Evolutionary conservation across 2,113 vertebrate species (phyloP), one percentile per base, ranked within the genome.

Genomic region (Phalacrocorax pelagicus): DNA sequence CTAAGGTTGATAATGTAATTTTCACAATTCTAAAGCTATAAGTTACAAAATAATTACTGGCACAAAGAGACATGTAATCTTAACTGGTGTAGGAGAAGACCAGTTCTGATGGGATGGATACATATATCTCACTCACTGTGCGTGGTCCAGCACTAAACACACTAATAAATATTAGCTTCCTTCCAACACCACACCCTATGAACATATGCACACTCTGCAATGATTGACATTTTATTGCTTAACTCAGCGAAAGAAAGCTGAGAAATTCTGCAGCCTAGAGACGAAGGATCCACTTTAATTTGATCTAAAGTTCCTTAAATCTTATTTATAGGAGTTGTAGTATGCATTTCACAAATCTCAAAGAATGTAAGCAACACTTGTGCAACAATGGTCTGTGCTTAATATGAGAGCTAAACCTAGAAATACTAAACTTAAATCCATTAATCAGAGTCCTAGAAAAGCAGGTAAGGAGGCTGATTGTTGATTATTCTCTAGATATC

Each of bases 241-340:
- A 40, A 80, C 36, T 74, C 26, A 59, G 52, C 6, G 24, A 71
- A 85, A 79, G 40, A n/a, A 87, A 89, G 46, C 19, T 82, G 73
- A 92, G 49, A 24, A 61, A 88, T 65, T 69, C 66, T 6, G 11
- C 65, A 59, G 59, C 14, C 22, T 47, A 38, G 42, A 80, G 67
- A 78, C 74, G 71, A 83, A 92, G 9, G 16, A 84, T 59, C 14
- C 18, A 51, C 34, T 80, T 80, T 61, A 78, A 78, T 70, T 83
- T 49, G 16, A 86, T 42, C 26, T 74, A 22, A 90, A 90, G 52
- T 75, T 96, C 59, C 36, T 61, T 67, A 90, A 91, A 90, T 57
- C 10, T 21, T 57, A 81, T 78, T 88, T 65, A 42, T 58, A 52
- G 40, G 30, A 70, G 38, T 34, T 67, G 18, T 23, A 67, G 36